A percentile compares a stretch with the other conserved stretches of the same genome.
phyloP scores from a whole-genome alignment of 2,888 invertebrate species.

The Meteorus colon region DNA sequence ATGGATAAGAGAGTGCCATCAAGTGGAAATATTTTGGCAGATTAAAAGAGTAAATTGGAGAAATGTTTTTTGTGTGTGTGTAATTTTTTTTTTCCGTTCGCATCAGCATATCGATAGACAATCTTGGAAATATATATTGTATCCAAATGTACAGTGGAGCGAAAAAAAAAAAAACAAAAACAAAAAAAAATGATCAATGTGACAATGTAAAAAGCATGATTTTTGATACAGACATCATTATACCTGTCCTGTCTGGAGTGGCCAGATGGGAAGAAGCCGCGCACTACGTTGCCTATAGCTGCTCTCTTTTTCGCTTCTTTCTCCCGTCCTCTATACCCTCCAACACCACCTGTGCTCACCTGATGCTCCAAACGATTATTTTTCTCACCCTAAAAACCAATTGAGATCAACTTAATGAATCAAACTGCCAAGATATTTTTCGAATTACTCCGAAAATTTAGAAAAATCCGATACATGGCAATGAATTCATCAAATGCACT shows the following conservation, averaged over 20 bases:
- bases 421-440: not conserved
- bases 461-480: too few species aligned
- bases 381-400: conserved; percentile 62
- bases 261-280: conserved; percentile 71
- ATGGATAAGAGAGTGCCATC: conserved; percentile 14
- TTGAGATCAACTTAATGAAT: conserved; percentile 1
- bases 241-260: conserved; percentile 73
- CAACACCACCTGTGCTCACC: conserved; percentile 63
- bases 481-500: not conserved
- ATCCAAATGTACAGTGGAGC: not conserved
- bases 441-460: too few species aligned
- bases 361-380: conserved; percentile 66
- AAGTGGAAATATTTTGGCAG: conserved; percentile 17
- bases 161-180: not conserved
- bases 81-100: not conserved
- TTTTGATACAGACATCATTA: conserved; percentile 73
- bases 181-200: conserved; percentile 23
- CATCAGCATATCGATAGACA: conserved; percentile 37
- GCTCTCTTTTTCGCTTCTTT: conserved; percentile 71
- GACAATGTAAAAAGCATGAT: conserved; percentile 67
- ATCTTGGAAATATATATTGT: conserved; percentile 50
- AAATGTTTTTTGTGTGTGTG: not conserved
- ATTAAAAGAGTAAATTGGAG: not conserved
- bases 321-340: conserved; percentile 64
- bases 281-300: conserved; percentile 73